Percentiles rank a stretch among this genome's conserved stretches.
These are phyloP conservation scores for Lindbergichthys nudifrons DNA, from an alignment of 2,797 vertebrate genomes.

Conservation along the genomic window DNA sequence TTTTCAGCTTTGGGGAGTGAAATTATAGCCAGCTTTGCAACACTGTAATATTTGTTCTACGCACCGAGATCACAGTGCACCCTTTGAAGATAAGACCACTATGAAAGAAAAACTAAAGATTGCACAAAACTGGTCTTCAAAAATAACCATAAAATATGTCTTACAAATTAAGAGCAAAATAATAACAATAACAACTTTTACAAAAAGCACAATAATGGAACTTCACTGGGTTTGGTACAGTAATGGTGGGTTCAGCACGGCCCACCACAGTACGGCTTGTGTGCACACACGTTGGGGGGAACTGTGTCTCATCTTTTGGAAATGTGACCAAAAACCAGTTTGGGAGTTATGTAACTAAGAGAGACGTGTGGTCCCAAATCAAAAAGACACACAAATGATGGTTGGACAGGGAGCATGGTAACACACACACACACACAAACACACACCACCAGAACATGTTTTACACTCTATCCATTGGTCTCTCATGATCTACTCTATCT, in stretches of 20 bases:
- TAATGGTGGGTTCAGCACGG: constrained; percentile 36
- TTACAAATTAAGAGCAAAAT: constrained; percentile 83
- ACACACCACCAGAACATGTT: constrained; percentile 6
- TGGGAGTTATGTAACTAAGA: constrained; percentile 36
- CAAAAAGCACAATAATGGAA: constrained; percentile 86
- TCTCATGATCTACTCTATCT: constrained; percentile 68
- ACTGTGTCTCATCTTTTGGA: constrained; percentile 39
- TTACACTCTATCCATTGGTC: neutral
- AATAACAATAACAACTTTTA: constrained; percentile 81
- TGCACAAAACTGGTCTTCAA: constrained; percentile 82
- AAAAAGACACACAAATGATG: constrained; percentile 34
- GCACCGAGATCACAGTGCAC: constrained; percentile 52
- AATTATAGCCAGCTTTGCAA: constrained; percentile 46
- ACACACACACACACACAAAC: neutral
- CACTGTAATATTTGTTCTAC: constrained; percentile 67
- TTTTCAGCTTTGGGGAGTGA: constrained; percentile 57
- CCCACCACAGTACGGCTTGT: constrained; percentile 28
- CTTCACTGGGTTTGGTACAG: constrained; percentile 65
- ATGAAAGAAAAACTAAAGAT: constrained; percentile 68
- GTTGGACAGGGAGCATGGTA: constrained; percentile 16
- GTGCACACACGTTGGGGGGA: neutral
- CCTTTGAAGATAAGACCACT: constrained; percentile 54
- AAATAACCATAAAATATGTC: constrained; percentile 81
- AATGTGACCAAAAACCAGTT: constrained; percentile 49
- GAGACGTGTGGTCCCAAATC: constrained; percentile 38